Conservation (phyloP, 1,140 invertebrate species). For the Plectus sambesii region DNA sequence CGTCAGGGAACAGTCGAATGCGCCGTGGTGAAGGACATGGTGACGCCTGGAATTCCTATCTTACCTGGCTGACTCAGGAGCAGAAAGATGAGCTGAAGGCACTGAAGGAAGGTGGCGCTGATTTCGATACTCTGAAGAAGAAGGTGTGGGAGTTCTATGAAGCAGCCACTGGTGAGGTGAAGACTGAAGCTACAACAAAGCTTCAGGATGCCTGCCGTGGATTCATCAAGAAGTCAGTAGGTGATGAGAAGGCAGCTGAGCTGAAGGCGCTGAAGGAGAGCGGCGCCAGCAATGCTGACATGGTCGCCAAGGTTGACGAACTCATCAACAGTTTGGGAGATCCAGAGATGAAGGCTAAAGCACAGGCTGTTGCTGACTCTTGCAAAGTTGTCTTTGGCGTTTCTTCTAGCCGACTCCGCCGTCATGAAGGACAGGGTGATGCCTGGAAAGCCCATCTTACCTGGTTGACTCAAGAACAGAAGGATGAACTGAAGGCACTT, state of each 20-base stretch:
- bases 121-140: conserved; percentile 1
- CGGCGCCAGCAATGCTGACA: neutral
- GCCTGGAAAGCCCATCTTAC: conserved; percentile 25
- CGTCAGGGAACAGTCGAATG: too few relatives aligned
- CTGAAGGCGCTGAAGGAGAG: neutral
- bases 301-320: neutral
- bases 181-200: conserved; percentile 1
- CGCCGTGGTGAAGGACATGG: too few relatives aligned
- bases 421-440: conserved; percentile 5
- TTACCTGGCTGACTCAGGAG: conserved; percentile 5
- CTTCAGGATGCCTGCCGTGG: conserved; percentile 7
- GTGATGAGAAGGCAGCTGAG: conserved; percentile 6
- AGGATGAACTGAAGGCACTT: conserved; percentile 11
- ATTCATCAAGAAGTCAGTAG: conserved; percentile 2
- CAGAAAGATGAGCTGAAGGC: conserved; percentile 6
- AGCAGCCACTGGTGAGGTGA: neutral
- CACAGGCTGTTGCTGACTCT: too few relatives aligned
- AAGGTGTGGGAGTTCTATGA: conserved; percentile 9
- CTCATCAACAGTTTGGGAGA: too few relatives aligned
- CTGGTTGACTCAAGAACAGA: conserved; percentile 29
- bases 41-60: too few relatives aligned
- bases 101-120: neutral
- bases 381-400: conserved; percentile 2
- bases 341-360: too few relatives aligned
- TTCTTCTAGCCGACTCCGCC: neutral